phyloP scores from a whole-genome alignment of 1,140 invertebrate species.

The Zaprionus camerounensis region DNA sequence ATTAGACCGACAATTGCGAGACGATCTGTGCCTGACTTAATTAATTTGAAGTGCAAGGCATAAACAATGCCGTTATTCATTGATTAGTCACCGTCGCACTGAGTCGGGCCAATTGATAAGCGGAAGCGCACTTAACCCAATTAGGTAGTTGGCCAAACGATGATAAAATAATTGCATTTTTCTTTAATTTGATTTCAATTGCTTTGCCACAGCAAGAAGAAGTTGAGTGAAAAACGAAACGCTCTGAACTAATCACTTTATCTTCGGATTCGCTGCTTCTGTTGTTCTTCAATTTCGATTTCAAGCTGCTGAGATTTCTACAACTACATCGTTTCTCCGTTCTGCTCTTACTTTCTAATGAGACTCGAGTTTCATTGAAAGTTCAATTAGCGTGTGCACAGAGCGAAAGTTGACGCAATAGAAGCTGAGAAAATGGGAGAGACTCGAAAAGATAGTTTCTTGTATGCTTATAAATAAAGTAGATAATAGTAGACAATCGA shows the following conservation, averaged over 20 bases:
- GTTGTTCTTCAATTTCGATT: slow-evolving; percentile 64
- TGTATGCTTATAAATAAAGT: neutral
- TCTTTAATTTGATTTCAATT: slow-evolving; percentile 70
- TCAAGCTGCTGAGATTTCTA: slow-evolving; percentile 47
- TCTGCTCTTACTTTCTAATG: slow-evolving; percentile 79
- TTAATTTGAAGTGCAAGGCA: slow-evolving; percentile 54
- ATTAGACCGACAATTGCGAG: slow-evolving; percentile 47
- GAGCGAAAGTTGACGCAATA: slow-evolving; percentile 69
- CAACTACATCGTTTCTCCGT: slow-evolving; percentile 35
- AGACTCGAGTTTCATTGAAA: slow-evolving; percentile 77
- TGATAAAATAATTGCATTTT: slow-evolving; percentile 79
- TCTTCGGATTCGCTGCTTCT: slow-evolving; percentile 48
- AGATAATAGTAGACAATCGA: neutral
- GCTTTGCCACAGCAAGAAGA: slow-evolving; percentile 22
- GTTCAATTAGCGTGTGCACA: slow-evolving; percentile 74
- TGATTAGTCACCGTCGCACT: slow-evolving; percentile 56
- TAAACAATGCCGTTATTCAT: slow-evolving; percentile 50
- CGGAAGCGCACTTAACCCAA: slow-evolving; percentile 70
- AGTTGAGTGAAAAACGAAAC: slow-evolving; percentile 8
- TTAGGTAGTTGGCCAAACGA: slow-evolving; percentile 66
- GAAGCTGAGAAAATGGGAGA: slow-evolving; percentile 33
- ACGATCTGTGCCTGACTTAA: slow-evolving; percentile 32
- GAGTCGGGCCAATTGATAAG: slow-evolving; percentile 55
- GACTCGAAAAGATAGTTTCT: slow-evolving; percentile 23
- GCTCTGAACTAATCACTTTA: slow-evolving; percentile 58